These are phyloP conservation scores for Carettochelys insculpta DNA, from an alignment of 2,113 vertebrate species.

Conservation along the genomic window DNA sequence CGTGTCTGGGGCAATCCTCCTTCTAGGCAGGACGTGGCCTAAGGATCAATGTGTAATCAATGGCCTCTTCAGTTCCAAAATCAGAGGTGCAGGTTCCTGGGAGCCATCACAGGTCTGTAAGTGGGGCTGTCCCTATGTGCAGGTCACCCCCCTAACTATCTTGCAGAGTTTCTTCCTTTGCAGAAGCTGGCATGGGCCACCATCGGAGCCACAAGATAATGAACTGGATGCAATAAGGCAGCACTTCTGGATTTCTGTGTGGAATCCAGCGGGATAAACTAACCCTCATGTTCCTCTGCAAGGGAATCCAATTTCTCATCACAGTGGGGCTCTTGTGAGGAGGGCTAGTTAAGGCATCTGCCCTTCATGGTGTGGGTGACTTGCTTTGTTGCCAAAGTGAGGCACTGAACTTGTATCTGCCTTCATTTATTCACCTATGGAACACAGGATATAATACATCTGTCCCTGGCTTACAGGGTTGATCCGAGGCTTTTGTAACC, in stretches of 20 bases:
- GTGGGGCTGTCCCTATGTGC: neutral
- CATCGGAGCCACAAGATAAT: rapidly evolving
- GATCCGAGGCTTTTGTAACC: neutral
- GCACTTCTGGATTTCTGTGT: neutral
- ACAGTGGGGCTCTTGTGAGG: neutral
- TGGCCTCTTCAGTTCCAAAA: too few relatives aligned
- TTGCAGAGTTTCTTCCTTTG: neutral
- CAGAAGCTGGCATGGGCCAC: neutral
- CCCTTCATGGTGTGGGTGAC: neutral
- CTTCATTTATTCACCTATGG: neutral
- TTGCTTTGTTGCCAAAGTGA: neutral
- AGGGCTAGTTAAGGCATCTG: neutral
- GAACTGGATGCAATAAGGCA: rapidly evolving
- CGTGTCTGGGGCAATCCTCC: too few relatives aligned
- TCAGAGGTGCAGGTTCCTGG: too few relatives aligned
- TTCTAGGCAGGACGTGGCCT: too few relatives aligned
- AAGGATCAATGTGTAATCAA: too few relatives aligned
- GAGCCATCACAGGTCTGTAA: too few relatives aligned
- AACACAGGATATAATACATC: neutral
- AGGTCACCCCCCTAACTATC: neutral
- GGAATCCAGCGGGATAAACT: neutral
- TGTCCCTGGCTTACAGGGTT: neutral
- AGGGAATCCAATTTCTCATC: neutral
- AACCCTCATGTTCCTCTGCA: neutral
- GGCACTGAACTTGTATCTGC: neutral